Evolutionary conservation across 2,797 vertebrate species (phyloP).

Genomic region (Esox masquinongy): DNA sequence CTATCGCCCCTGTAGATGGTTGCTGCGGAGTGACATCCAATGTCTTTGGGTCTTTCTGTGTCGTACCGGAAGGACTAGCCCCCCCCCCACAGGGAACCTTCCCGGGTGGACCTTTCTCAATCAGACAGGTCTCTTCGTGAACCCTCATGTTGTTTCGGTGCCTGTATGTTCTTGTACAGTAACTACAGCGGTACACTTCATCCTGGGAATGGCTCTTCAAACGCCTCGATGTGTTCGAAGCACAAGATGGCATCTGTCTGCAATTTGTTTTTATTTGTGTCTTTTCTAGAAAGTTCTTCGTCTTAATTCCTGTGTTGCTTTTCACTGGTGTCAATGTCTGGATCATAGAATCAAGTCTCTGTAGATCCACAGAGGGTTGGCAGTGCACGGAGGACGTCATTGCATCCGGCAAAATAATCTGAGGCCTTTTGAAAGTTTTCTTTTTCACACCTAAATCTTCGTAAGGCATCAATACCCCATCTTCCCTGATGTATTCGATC

Average conservation of each 20-base stretch:
- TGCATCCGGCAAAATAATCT: slow-evolving; percentile 10
- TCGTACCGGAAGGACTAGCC: neutral
- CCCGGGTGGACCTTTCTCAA: neutral
- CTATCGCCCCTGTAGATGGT: neutral
- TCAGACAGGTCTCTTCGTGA: neutral
- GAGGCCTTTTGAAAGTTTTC: neutral
- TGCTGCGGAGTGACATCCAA: neutral
- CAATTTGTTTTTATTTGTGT: neutral
- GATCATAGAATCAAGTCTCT: neutral
- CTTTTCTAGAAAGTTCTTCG: neutral
- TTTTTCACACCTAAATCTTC: neutral
- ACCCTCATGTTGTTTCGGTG: neutral
- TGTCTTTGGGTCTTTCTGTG: neutral
- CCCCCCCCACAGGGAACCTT: neutral
- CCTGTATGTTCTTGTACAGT: neutral
- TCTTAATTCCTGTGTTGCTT: neutral
- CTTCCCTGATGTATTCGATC: neutral
- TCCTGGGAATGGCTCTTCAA: neutral
- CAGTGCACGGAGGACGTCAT: neutral
- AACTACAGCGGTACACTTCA: neutral
- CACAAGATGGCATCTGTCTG: neutral
- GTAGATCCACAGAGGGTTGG: neutral
- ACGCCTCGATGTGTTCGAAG: neutral
- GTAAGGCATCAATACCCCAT: neutral
- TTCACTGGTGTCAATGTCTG: neutral